Percentiles rank a stretch among this genome's conserved stretches.
phyloP scores from a whole-genome alignment of 2,888 invertebrate species.

The Polyommatus icarus region DNA sequence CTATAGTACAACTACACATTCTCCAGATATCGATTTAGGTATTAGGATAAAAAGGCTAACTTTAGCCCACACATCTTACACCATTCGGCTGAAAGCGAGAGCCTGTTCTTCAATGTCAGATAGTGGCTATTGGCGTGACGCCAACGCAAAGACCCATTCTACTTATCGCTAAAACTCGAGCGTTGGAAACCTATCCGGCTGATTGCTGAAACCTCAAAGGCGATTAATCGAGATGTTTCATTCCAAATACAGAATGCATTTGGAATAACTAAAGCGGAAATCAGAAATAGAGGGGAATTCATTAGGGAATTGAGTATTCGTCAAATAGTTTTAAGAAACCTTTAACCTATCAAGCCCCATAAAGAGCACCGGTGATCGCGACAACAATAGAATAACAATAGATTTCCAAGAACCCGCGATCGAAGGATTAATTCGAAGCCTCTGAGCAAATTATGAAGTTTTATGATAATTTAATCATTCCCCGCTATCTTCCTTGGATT shows the following conservation, averaged over 20 bases:
- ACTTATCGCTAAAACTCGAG: conserved; percentile 36
- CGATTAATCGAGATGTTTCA: conserved; percentile 4
- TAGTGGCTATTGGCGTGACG: conserved; percentile 49
- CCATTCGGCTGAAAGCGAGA: conserved; percentile 42
- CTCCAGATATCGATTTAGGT: too few species aligned
- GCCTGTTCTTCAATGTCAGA: conserved; percentile 52
- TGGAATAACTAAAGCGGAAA: not conserved
- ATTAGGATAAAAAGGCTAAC: conserved; percentile 28
- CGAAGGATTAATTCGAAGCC: too few species aligned
- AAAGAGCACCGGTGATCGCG: too few species aligned
- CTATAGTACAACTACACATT: too few species aligned
- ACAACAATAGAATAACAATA: too few species aligned
- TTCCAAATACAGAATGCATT: not conserved
- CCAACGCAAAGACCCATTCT: conserved; percentile 46
- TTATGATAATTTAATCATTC: too few species aligned
- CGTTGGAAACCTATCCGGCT: conserved; percentile 27
- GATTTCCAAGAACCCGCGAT: too few species aligned
- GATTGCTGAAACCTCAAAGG: conserved; percentile 31
- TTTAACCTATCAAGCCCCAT: too few species aligned
- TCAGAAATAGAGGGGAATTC: not conserved
- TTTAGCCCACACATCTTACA: conserved; percentile 38
- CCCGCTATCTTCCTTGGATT: too few species aligned
- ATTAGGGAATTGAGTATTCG: not conserved
- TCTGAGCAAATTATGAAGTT: too few species aligned
- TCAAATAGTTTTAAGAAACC: too few species aligned